Conservation (phyloP, 30 jellyfish, hydroid and myxozoan genomes). For the Phacellophora camtschatica region DNA sequence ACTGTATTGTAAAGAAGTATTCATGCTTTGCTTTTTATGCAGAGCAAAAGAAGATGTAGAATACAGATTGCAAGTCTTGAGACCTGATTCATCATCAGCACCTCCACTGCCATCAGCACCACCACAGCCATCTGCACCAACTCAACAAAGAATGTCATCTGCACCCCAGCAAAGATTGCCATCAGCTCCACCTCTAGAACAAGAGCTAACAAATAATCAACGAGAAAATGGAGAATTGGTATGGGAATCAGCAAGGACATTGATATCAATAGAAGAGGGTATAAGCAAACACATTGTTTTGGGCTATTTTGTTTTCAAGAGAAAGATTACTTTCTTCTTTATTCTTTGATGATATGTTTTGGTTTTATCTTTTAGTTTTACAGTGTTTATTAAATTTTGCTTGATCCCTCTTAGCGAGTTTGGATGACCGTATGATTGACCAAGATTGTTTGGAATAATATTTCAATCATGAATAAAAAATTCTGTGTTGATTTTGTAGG, state of each 20-base stretch:
- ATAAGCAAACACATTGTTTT: no score
- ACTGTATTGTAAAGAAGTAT: no score
- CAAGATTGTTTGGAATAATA: no score
- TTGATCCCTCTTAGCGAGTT: no score
- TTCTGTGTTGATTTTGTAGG: constrained; percentile 57
- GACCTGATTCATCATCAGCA: background rate
- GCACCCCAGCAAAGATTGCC: background rate
- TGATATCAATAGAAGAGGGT: constrained; percentile 77
- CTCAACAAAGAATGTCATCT: no score
- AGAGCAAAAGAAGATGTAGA: constrained; percentile 65
- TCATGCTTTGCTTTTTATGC: background rate
- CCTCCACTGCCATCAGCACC: constrained; percentile 64
- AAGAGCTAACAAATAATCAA: background rate
- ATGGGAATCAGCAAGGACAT: constrained; percentile 75
- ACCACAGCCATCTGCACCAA: background rate
- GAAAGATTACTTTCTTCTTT: no score
- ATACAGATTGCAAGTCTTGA: constrained; percentile 28
- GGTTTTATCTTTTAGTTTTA: no score
- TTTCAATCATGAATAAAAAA: no score
- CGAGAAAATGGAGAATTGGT: background rate
- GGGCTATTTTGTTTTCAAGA: no score
- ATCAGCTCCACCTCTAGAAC: background rate
- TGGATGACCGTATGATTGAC: no score
- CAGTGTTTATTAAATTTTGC: no score
- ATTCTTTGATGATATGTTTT: no score